phyloP scores from a whole-genome alignment of 2,113 vertebrate genomes.

The Phyllostomus hastatus region DNA sequence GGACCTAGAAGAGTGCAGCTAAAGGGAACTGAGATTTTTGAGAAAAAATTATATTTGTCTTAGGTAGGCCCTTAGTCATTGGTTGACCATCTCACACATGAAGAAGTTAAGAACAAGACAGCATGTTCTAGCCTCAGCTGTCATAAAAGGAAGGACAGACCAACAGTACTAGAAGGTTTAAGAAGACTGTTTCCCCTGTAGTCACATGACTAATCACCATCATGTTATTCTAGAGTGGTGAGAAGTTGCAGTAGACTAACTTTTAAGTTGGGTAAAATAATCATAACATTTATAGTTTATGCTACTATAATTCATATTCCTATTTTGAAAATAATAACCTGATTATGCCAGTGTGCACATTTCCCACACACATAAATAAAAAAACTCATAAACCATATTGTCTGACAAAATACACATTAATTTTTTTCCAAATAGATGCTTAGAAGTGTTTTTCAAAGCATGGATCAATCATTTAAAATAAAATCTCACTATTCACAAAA shows the following conservation, averaged over 20 bases:
- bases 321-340: not conserved
- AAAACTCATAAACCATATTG: not conserved
- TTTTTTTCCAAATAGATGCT: slow-evolving; percentile 34
- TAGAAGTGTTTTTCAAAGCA: not conserved
- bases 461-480: slow-evolving; percentile 1
- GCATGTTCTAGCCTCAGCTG: not conserved
- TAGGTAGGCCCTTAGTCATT: not conserved
- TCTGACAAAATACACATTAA: slow-evolving; percentile 14
- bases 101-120: not conserved
- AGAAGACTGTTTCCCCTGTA: not conserved
- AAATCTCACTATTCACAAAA: slow-evolving; percentile 30
- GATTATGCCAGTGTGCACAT: not conserved
- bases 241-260: not conserved
- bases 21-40: not conserved
- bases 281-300: not conserved
- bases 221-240: not conserved
- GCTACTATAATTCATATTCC: not conserved
- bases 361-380: not conserved
- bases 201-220: not conserved
- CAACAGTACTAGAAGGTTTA: not conserved
- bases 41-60: not conserved
- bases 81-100: not conserved
- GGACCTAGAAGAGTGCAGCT: not conserved
- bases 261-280: not conserved
- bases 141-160: not conserved